phyloP scores from a whole-genome alignment of 2,797 vertebrate genomes.

The Hozukius guyotensis region DNA sequence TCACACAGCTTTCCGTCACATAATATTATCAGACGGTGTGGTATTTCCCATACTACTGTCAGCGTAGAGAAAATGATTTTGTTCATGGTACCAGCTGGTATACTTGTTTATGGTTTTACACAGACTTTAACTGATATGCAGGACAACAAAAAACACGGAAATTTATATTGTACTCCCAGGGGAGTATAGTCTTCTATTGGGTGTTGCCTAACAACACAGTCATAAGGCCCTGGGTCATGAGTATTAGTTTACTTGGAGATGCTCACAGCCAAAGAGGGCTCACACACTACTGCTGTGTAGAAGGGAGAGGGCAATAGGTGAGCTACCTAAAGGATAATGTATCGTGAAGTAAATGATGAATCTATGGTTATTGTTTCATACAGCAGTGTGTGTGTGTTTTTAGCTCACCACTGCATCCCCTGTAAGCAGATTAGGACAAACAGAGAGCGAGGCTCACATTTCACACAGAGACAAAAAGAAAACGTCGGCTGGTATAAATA shows the following conservation, averaged over 20 bases:
- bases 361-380: neutral
- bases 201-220: neutral
- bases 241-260: constrained; percentile 8
- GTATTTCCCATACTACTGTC: neutral
- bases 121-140: neutral
- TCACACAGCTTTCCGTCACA: neutral
- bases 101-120: neutral
- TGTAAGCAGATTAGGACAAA: constrained; percentile 29
- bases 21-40: neutral
- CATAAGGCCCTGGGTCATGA: neutral
- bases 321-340: neutral
- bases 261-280: neutral
- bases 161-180: neutral
- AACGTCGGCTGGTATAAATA: constrained; percentile 54
- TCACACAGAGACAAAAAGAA: constrained; percentile 19
- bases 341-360: neutral
- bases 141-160: no score
- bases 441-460: constrained; percentile 45
- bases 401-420: neutral
- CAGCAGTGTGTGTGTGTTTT: neutral
- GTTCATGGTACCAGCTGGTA: neutral
- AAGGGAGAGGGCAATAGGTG: neutral
- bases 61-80: neutral
- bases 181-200: neutral
- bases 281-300: neutral